Conservation (phyloP, 2,797 vertebrate genomes). For the Hypotaenidia okinawae region DNA sequence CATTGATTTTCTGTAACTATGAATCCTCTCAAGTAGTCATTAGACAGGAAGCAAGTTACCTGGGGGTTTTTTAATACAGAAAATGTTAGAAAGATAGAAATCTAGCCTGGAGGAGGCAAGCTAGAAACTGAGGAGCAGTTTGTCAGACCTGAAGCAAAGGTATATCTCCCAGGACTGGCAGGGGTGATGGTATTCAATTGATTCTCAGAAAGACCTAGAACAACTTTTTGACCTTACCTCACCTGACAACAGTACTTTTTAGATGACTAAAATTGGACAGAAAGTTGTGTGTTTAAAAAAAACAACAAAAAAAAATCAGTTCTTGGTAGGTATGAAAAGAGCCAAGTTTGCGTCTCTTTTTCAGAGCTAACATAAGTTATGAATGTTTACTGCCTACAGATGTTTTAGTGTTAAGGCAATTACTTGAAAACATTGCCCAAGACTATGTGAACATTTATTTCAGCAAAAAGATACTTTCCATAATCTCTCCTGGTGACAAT, state of each 20-base stretch:
- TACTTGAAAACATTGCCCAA: conserved; percentile 52
- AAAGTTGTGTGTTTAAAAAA: not conserved
- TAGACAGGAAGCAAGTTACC: conserved; percentile 69
- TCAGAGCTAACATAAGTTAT: not conserved
- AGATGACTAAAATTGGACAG: not conserved
- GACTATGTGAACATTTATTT: conserved; percentile 28
- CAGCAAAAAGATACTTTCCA: conserved; percentile 54
- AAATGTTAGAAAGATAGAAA: conserved; percentile 59
- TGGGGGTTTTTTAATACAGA: conserved; percentile 6
- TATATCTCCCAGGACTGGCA: conserved; percentile 40
- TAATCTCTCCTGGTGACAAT: conserved; percentile 28
- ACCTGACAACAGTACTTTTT: conserved; percentile 15
- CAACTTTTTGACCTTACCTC: conserved; percentile 37
- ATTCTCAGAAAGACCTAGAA: conserved; percentile 42
- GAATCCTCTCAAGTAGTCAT: conserved; percentile 73
- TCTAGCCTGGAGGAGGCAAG: conserved; percentile 66
- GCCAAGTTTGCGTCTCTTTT: not conserved
- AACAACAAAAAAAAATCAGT: not conserved
- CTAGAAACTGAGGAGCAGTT: conserved; percentile 51
- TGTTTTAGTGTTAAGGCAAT: conserved; percentile 46
- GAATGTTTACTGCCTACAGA: conserved; percentile 62
- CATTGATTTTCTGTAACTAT: conserved; percentile 76
- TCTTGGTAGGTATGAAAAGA: not conserved
- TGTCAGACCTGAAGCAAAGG: conserved; percentile 61
- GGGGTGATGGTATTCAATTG: not conserved